Conservation (phyloP, 1,140 invertebrate species). For the Pteromalus puparum region DNA sequence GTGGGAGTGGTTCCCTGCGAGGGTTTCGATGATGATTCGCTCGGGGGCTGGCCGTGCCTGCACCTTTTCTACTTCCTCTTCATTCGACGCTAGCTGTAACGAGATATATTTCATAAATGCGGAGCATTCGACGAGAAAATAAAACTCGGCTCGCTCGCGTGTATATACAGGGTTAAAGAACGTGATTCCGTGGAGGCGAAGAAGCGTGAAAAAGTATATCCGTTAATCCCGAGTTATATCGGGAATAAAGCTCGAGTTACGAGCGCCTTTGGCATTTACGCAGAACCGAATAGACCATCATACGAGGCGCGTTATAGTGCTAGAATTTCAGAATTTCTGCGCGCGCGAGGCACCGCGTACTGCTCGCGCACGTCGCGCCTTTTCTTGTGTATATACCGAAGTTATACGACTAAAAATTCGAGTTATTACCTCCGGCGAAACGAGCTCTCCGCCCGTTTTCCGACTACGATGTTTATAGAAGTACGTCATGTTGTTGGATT, state of each 20-base stretch:
- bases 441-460: background rate
- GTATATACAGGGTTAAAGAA: background rate
- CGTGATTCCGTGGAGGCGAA: slow-evolving; percentile 22
- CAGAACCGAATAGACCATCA: slow-evolving; percentile 34
- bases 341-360: no score
- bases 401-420: slow-evolving; percentile 25
- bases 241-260: slow-evolving; percentile 62
- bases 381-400: slow-evolving; percentile 28
- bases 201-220: slow-evolving; percentile 54
- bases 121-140: background rate
- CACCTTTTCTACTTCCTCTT: background rate
- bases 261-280: slow-evolving; percentile 49
- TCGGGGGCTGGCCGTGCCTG: background rate
- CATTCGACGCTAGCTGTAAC: no score
- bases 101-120: background rate
- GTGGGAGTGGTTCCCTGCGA: background rate
- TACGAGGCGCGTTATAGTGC: slow-evolving; percentile 26
- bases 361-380: slow-evolving; percentile 4
- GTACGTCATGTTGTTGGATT: background rate
- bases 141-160: background rate
- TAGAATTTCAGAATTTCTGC: slow-evolving; percentile 34
- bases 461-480: background rate
- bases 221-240: slow-evolving; percentile 65
- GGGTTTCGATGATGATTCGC: background rate
- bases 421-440: slow-evolving; percentile 19